phyloP scores from a whole-genome alignment of 2,113 vertebrate genomes.

The Aphelocoma coerulescens region DNA sequence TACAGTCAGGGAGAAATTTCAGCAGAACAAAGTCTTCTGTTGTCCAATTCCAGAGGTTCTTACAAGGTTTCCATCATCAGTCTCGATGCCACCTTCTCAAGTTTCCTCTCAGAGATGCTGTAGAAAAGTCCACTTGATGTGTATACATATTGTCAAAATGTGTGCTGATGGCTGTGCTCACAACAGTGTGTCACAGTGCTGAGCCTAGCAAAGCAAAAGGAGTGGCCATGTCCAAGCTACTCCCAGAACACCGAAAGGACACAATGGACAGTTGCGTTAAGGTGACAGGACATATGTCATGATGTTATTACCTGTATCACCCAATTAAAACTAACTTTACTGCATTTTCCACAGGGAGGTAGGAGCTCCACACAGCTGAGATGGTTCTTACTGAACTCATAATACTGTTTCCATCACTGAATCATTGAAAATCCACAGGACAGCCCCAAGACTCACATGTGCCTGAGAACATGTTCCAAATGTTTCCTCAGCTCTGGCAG shows the following conservation, averaged over 20 bases:
- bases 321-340: background rate
- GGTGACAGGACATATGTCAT: background rate
- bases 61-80: background rate
- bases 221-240: background rate
- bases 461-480: background rate
- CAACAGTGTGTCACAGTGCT: rapidly evolving
- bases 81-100: background rate
- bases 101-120: background rate
- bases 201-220: background rate
- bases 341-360: background rate
- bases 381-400: background rate
- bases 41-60: background rate
- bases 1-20: background rate
- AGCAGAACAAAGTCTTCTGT: background rate
- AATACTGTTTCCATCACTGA: background rate
- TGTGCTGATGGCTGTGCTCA: background rate
- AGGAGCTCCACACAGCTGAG: background rate
- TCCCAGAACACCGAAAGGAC: background rate
- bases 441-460: background rate
- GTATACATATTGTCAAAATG: background rate
- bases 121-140: background rate
- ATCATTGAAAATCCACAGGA: background rate
- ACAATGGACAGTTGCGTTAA: background rate
- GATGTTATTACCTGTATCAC: background rate
- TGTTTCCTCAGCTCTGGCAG: background rate